A percentile compares a stretch with the other conserved stretches of the same genome.
Evolutionary conservation across 2,113 vertebrate genomes (phyloP).

Genomic region (Micronycteris hirsuta): DNA sequence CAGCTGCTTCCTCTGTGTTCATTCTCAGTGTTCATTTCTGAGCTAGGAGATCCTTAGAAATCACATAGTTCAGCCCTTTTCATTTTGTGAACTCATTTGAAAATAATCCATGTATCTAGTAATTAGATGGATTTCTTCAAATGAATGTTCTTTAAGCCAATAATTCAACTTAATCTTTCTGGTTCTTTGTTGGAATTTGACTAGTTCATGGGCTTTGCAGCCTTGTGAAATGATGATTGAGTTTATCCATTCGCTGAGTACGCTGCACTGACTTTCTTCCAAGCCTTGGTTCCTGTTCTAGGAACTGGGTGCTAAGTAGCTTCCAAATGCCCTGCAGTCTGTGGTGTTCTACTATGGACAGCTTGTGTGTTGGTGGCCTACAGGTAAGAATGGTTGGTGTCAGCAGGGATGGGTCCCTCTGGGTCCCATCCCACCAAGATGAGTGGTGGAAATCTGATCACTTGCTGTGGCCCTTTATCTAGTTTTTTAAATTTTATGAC

Average conservation of each 20-base stretch:
- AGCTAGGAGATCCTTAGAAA: background rate
- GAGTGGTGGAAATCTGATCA: constrained; percentile 75
- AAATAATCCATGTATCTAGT: background rate
- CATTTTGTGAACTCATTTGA: background rate
- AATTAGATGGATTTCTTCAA: background rate
- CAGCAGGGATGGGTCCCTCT: constrained; percentile 43
- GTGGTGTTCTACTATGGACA: constrained; percentile 58
- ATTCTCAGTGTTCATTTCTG: background rate
- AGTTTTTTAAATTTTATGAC: background rate
- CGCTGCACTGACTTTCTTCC: constrained; percentile 43
- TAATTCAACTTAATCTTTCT: background rate
- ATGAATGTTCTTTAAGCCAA: background rate
- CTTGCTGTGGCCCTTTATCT: constrained; percentile 51
- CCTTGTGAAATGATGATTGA: constrained; percentile 75
- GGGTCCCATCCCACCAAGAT: constrained; percentile 58
- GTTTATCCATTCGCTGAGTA: constrained; percentile 78
- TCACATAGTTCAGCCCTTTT: background rate
- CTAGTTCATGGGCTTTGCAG: constrained; percentile 23
- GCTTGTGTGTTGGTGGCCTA: constrained; percentile 52
- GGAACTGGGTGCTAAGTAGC: constrained; percentile 34
- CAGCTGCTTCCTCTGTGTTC: background rate
- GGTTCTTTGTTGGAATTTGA: background rate
- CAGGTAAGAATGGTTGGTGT: constrained; percentile 35
- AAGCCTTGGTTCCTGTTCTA: constrained; percentile 64
- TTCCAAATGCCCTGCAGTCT: constrained; percentile 43